A percentile compares a stretch with the other conserved stretches of the same genome.
phyloP scores from a whole-genome alignment of 2,888 invertebrate genomes.

The Pemphredon lugubris region DNA sequence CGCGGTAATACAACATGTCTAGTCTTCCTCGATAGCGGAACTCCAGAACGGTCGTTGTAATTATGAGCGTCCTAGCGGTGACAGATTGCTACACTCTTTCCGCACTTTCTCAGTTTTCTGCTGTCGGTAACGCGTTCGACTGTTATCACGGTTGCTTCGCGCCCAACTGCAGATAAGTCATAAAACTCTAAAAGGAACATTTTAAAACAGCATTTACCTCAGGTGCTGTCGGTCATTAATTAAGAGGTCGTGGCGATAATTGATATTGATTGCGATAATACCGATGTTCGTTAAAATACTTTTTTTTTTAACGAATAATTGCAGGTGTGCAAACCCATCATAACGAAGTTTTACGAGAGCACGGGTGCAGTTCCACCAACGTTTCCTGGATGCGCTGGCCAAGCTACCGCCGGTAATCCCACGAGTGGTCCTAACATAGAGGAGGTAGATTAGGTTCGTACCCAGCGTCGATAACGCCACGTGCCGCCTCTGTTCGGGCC shows the following conservation, averaged over 20 bases:
- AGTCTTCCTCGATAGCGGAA: too few relatives aligned
- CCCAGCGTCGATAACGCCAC: slow-evolving; percentile 16
- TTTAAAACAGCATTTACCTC: too few relatives aligned
- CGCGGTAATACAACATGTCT: too few relatives aligned
- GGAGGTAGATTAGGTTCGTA: slow-evolving; percentile 85
- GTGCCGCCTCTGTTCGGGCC: slow-evolving; percentile 16
- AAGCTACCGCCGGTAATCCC: slow-evolving; percentile 70
- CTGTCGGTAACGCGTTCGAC: not conserved
- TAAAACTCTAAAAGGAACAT: too few relatives aligned
- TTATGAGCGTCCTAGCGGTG: too few relatives aligned
- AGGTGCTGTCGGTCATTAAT: too few relatives aligned
- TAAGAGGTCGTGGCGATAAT: too few relatives aligned
- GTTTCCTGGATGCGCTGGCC: not conserved
- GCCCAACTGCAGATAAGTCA: not conserved
- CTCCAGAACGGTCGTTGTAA: too few relatives aligned
- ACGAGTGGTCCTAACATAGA: slow-evolving; percentile 91
- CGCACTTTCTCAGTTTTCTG: not conserved
- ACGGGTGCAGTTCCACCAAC: not conserved
- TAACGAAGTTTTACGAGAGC: slow-evolving; percentile 40
- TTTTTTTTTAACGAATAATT: not conserved
- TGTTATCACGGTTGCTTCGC: not conserved
- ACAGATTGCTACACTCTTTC: not conserved
- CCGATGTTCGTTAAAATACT: not conserved
- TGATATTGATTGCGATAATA: too few relatives aligned
- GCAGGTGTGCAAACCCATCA: slow-evolving; percentile 42